Base-by-base conservation (phyloP, 2,888 invertebrate genomes). In the Coenonympha glycerion region DNA sequence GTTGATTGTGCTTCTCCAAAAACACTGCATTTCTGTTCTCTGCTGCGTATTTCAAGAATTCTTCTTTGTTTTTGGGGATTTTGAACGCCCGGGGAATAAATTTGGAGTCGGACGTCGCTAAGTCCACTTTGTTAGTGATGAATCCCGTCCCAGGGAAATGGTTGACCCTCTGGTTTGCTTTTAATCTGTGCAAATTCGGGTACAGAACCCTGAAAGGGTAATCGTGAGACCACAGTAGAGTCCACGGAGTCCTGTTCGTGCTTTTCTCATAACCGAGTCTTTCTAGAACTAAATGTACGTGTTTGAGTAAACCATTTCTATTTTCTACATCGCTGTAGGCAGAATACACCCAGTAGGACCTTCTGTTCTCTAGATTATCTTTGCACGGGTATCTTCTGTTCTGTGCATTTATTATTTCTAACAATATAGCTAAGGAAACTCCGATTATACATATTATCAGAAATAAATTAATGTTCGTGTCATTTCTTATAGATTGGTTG, bases 131-230 rank as follows among this genome's bases (percentile, higher is more conserved):
- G 69, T 95, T 96, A 0, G 97, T 97, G 44, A 98, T 91, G 69
- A 90, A 96, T 0, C 98, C 98, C 34, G 94, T 95, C 0, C 98
- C 98, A 0, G 98, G 98, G 64, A 97, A 93, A 71, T 98, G 97
- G 71, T 99, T 99, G 0, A 98, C 92, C 73, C 88, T 91, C 72
- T 97, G 96, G 70, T 93, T 87, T 0, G 90, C 79, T 60, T 91
- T 89, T 6, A 97, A 76, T 54, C 87, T 87, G 51, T 85, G 88
- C n/a, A 87, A 50, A 47, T 84, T 77, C 0, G 82, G 68, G 46
- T 87, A 87, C 6, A 94, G 70, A 0, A 71, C 75, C 47, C 88
- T 75, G 66, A 97, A 98, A 0, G 98, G 98, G 73, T 95, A 98
- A 65, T 96, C 95, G 73, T 98, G 96, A 0, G 97, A 92, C 98